A percentile compares a stretch with the other conserved stretches of the same genome.
Evolutionary conservation across 1,140 invertebrate species (phyloP).

Genomic region (Pseudomyrmex cubaensis): DNA sequence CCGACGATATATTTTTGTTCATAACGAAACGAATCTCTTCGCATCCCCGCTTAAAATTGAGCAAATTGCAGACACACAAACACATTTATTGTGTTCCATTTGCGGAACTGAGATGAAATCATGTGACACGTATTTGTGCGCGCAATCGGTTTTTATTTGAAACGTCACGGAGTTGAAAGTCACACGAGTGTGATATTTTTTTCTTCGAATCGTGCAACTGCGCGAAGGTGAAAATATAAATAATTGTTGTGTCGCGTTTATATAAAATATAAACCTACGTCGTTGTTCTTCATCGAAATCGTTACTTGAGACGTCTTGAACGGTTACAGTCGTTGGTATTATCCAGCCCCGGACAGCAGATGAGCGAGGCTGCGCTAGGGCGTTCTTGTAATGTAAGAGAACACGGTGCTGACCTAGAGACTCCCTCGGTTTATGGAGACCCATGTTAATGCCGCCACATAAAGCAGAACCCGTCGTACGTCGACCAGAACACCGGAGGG

Average conservation of each 20-base stretch:
- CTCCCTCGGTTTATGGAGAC: conserved; percentile 78
- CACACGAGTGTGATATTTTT: not conserved
- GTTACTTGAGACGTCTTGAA: not conserved
- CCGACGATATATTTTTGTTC: not conserved
- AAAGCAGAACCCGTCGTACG: conserved; percentile 69
- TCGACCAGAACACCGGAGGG: conserved; percentile 61
- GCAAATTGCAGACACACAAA: not conserved
- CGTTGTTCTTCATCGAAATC: not conserved
- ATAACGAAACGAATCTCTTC: not conserved
- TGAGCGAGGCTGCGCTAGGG: conserved; percentile 10
- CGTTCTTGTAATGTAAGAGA: conserved; percentile 41
- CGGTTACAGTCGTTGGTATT: not conserved
- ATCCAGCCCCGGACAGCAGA: not conserved
- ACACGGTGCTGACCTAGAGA: conserved; percentile 82
- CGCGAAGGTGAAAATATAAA: not conserved
- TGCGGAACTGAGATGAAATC: not conserved
- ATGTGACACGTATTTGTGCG: not conserved
- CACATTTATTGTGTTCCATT: not conserved
- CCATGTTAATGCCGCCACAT: conserved; percentile 77
- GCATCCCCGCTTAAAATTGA: not conserved
- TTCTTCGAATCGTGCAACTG: not conserved
- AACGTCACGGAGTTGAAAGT: not conserved
- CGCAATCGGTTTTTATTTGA: not conserved
- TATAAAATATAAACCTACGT: conserved; percentile 4
- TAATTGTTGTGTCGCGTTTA: not conserved